Base-by-base conservation (phyloP, 1,140 invertebrate genomes). In the Drosophila santomea region DNA sequence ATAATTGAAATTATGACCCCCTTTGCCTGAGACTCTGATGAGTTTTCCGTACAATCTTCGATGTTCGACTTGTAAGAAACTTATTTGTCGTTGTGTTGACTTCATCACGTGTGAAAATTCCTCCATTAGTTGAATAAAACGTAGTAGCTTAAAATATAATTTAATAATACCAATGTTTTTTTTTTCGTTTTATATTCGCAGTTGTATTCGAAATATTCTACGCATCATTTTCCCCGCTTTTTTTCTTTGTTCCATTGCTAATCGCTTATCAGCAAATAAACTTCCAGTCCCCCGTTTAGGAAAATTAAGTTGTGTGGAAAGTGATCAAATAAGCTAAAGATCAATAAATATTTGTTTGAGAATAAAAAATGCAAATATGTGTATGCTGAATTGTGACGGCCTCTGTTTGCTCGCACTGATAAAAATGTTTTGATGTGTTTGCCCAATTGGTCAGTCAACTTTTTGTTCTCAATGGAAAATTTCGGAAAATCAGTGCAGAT, bases 331-430 rank as follows among this genome's bases (percentile, higher is more conserved):
- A 58, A 38, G 25, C 58, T 38, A 14, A 51, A 71, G 36, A 15
- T n/a, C 52, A 72, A 51, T 55, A 39, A 50, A 61, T 35, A 61
- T 72, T 68, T 69, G 43, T 67, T 43, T 48, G 45, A 55, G 23
- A 69, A 56, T 71, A 68, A 68, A 86, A 86, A 86, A 88, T 73
- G 12, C 32, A 52, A 52, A 52, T 82, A 79, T 88, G 88, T 86
- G 84, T 44, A 36, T 73, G 62, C 41, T 59, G 11, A 47, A 67
- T 57, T 51, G 20, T 25, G 28, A 28, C 17, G n/a, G 28, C 44
- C 60, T 66, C 56, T 79, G 51, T 80, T 67, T 73, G 62, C 23
- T 41, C 38, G 32, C 45, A 60, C 76, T 86, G 83, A 86, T 86
- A 86, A 77, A 88, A 88, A 80, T 56, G 39, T 6, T 11, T 45